These are phyloP conservation scores for Linyphia triangularis DNA, from an alignment of 2,888 invertebrate species.

Conservation along the genomic window DNA sequence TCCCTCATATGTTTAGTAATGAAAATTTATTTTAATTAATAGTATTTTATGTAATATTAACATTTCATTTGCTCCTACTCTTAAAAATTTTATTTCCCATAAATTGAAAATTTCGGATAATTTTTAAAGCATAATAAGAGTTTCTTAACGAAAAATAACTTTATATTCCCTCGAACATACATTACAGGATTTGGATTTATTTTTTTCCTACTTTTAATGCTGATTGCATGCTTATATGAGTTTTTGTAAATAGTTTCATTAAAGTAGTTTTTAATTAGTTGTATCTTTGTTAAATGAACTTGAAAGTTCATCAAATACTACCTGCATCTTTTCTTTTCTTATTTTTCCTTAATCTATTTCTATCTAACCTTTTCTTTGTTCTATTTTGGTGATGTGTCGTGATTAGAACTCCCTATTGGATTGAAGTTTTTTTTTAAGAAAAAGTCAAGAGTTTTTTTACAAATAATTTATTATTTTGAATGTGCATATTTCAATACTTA, in stretches of 20 bases:
- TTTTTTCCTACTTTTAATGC: too few relatives aligned
- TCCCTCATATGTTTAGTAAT: too few relatives aligned
- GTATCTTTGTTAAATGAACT: background rate
- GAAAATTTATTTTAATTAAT: too few relatives aligned
- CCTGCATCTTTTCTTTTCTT: slow-evolving; percentile 1
- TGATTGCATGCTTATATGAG: too few relatives aligned
- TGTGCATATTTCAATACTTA: background rate
- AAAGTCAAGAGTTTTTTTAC: background rate
- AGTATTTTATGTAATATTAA: too few relatives aligned
- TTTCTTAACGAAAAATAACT: too few relatives aligned
- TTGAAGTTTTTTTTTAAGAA: background rate
- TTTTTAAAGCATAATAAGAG: too few relatives aligned
- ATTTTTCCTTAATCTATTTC: background rate
- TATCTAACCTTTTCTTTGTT: slow-evolving; percentile 12
- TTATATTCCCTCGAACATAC: too few relatives aligned
- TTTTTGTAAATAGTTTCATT: background rate
- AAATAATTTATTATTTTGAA: background rate
- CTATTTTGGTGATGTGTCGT: slow-evolving; percentile 49
- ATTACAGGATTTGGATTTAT: too few relatives aligned
- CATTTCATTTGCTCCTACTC: too few relatives aligned
- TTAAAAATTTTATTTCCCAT: too few relatives aligned
- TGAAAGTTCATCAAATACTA: background rate
- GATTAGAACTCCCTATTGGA: slow-evolving; percentile 24
- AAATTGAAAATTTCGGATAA: too few relatives aligned
- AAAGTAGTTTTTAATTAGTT: background rate